Conservation (phyloP, 2,888 invertebrate genomes). For the Hoplodrina blanda region DNA sequence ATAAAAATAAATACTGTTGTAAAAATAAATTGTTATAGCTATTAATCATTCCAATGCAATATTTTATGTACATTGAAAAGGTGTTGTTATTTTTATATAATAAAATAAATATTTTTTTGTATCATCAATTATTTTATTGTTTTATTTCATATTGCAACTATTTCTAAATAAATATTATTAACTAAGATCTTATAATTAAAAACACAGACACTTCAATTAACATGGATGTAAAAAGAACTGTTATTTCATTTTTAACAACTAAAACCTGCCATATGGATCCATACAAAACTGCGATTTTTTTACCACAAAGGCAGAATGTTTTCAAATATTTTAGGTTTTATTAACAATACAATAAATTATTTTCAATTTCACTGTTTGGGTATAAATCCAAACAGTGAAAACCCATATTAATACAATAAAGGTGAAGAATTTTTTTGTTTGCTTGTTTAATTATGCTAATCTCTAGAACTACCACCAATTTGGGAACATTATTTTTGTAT, state of each 20-base stretch:
- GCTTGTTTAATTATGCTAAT: no score
- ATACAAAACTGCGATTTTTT: no score
- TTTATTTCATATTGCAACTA: slow-evolving; percentile 66
- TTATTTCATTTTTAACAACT: slow-evolving; percentile 8
- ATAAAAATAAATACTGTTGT: background rate
- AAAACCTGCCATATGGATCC: background rate
- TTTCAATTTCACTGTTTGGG: no score
- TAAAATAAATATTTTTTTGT: slow-evolving; percentile 40
- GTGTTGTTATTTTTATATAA: slow-evolving; percentile 10
- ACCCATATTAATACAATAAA: no score
- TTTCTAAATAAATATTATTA: slow-evolving; percentile 68
- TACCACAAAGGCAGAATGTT: no score
- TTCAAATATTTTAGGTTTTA: no score
- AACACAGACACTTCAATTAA: slow-evolving; percentile 56
- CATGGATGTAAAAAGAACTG: slow-evolving; percentile 19
- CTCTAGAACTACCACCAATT: no score
- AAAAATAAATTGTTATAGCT: background rate
- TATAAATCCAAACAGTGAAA: no score
- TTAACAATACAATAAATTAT: no score
- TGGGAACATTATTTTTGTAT: no score
- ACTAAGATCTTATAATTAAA: slow-evolving; percentile 64
- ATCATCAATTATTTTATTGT: slow-evolving; percentile 43
- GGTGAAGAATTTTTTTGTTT: no score
- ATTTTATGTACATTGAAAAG: background rate
- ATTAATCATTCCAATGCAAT: background rate